Percentiles rank a stretch among this genome's conserved stretches.
Conservation (phyloP, 2,113 vertebrate genomes). For the Synodontis membranacea region DNA sequence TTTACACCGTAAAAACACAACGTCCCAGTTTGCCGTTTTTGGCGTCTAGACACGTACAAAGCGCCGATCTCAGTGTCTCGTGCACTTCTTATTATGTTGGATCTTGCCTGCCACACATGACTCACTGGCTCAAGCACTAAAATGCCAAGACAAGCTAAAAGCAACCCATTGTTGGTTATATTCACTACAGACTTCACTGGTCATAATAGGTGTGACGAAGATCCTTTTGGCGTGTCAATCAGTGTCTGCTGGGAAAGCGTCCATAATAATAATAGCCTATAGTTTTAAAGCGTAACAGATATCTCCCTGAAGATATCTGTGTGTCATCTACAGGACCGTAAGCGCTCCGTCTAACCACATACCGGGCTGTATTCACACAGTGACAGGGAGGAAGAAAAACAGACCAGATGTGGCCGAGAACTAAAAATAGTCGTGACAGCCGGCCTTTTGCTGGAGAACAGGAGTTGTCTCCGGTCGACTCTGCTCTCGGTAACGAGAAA, state of each 20-base stretch:
- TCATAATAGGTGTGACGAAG: background rate
- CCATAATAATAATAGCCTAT: background rate
- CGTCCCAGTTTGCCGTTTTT: background rate
- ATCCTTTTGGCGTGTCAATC: background rate
- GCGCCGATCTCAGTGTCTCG: background rate
- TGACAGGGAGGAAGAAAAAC: slow-evolving; percentile 26
- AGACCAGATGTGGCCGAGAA: slow-evolving; percentile 9
- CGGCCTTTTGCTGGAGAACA: background rate
- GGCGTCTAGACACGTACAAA: background rate
- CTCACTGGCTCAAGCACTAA: background rate
- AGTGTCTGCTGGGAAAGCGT: slow-evolving; percentile 5
- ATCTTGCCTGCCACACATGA: background rate
- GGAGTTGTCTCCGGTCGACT: background rate
- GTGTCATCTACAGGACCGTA: background rate
- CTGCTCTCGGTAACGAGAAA: background rate
- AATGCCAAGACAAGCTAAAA: background rate
- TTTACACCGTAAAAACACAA: background rate
- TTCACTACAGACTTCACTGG: background rate
- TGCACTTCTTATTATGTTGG: background rate
- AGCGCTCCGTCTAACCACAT: background rate
- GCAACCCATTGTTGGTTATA: slow-evolving; percentile 10
- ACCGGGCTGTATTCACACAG: slow-evolving; percentile 2
- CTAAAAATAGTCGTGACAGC: slow-evolving; percentile 31
- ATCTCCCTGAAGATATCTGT: background rate
- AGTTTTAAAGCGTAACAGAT: slow-evolving; percentile 20